These are phyloP conservation scores for Urophycis tenuis DNA, from an alignment of 2,797 vertebrate genomes.

Conservation along the genomic window DNA sequence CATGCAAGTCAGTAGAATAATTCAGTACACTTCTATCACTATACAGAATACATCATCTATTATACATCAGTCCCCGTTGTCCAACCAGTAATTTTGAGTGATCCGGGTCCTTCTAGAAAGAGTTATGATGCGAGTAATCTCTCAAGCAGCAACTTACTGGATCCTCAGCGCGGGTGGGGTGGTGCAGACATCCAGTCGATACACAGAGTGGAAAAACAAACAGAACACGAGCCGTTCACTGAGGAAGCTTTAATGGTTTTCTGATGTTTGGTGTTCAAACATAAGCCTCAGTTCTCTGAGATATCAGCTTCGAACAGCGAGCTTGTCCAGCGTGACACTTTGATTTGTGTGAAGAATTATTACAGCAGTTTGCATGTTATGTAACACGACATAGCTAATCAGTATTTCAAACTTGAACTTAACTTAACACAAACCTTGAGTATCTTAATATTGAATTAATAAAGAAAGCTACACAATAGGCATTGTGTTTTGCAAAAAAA, in stretches of 20 bases:
- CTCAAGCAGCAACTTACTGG: background rate
- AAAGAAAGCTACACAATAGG: background rate
- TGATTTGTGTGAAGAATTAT: background rate
- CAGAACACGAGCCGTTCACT: slow-evolving; percentile 4
- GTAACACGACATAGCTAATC: background rate
- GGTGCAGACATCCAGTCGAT: background rate
- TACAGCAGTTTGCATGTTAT: background rate
- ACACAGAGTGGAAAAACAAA: background rate
- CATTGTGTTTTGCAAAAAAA: slow-evolving; percentile 17
- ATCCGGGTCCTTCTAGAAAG: background rate
- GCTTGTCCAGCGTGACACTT: background rate
- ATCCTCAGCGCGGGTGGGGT: too few relatives aligned
- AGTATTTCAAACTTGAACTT: background rate
- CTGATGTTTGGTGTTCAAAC: slow-evolving; percentile 33
- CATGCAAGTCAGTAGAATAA: background rate
- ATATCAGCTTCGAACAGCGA: background rate
- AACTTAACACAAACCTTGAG: background rate
- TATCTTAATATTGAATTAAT: slow-evolving; percentile 2
- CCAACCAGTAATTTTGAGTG: background rate
- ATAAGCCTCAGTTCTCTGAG: slow-evolving; percentile 10
- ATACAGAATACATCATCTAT: background rate
- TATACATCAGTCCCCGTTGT: background rate
- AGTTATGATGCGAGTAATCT: background rate
- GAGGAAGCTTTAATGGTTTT: slow-evolving; percentile 27
- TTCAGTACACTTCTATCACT: background rate